These are phyloP conservation scores for Sycon ciliatum DNA, from an alignment of 37 sponge, comb jelly and placozoan species.

Conservation along the genomic window DNA sequence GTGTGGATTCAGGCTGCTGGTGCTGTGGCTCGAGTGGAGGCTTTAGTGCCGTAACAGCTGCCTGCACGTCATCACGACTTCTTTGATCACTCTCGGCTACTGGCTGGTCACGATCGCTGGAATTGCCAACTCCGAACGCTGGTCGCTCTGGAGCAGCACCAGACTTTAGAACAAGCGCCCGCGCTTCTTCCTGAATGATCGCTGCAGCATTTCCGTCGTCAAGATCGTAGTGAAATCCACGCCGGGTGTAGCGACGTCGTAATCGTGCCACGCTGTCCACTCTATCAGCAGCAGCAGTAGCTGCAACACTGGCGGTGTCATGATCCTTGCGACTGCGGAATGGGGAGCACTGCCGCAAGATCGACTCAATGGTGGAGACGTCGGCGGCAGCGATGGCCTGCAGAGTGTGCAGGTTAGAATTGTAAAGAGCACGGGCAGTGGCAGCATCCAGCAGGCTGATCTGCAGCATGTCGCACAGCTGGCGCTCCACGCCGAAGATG, in stretches of 20 bases:
- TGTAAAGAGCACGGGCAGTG: conserved; percentile 85
- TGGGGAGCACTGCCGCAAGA: conserved; percentile 67
- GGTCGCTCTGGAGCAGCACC: too few species aligned
- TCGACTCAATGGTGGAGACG: conserved; percentile 46
- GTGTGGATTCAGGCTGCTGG: too few species aligned
- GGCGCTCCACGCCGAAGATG: conserved; percentile 80
- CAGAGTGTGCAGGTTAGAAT: conserved; percentile 75
- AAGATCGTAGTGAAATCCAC: not conserved
- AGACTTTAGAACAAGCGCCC: too few species aligned
- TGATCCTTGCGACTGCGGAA: conserved; percentile 56
- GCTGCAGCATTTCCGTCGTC: not conserved
- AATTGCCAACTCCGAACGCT: too few species aligned
- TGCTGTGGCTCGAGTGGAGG: too few species aligned
- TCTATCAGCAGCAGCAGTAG: not conserved
- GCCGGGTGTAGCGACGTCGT: not conserved
- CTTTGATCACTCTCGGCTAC: too few species aligned
- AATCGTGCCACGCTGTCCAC: not conserved
- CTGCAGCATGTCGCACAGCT: conserved; percentile 81
- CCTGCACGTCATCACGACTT: too few species aligned
- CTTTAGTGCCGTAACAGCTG: too few species aligned
- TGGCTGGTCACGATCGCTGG: too few species aligned
- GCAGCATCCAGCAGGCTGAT: conserved; percentile 76
- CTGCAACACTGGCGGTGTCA: not conserved
- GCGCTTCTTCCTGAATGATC: too few species aligned
- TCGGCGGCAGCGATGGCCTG: conserved; percentile 68